Evolutionary conservation across 2,113 vertebrate species (phyloP).

Genomic region (Psephotus haematonotus): DNA sequence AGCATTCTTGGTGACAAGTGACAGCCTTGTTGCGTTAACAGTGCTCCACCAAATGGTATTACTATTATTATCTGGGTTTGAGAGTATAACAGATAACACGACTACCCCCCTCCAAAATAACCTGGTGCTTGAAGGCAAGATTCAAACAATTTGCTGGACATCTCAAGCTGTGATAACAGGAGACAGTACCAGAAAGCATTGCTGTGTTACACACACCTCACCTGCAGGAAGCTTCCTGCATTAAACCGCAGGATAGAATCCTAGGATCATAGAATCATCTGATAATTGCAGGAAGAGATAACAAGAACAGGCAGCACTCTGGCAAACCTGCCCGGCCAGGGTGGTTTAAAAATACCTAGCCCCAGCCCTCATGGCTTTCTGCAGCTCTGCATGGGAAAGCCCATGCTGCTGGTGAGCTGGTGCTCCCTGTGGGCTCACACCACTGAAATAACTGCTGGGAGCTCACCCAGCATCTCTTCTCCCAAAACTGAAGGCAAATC

Average conservation of each 20-base stretch:
- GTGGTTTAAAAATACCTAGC: slow-evolving; percentile 32
- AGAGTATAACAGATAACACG: neutral
- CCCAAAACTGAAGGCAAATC: neutral
- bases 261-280: neutral
- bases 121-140: neutral
- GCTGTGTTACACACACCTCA: neutral
- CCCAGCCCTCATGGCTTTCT: neutral
- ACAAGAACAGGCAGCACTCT: neutral
- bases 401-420: neutral
- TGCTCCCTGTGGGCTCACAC: neutral
- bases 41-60: neutral
- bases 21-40: neutral
- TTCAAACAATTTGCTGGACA: neutral
- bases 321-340: neutral
- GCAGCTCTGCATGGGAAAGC: neutral
- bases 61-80: neutral
- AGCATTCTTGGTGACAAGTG: neutral
- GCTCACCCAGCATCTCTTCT: neutral
- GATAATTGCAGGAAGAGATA: slow-evolving; percentile 13
- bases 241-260: neutral
- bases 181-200: neutral
- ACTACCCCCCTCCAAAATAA: neutral
- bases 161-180: neutral
- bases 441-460: neutral
- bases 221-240: neutral